These are phyloP conservation scores for Cistogaster globosa DNA, from an alignment of 2,888 invertebrate genomes.

Conservation along the genomic window DNA sequence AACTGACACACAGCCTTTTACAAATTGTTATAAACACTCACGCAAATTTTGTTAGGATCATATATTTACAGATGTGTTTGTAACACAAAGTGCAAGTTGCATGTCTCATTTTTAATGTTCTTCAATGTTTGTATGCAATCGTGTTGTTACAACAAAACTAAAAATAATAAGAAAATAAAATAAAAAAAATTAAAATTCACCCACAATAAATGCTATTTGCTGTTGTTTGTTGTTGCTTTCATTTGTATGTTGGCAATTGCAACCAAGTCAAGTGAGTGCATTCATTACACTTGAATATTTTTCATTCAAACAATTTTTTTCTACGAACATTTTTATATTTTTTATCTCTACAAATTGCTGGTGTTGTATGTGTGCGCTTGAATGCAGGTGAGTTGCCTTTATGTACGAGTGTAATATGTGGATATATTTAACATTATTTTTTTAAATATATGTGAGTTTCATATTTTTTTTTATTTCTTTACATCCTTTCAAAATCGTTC, in stretches of 20 bases:
- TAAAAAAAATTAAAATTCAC: conserved; percentile 40
- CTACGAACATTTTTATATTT: conserved; percentile 21
- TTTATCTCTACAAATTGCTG: conserved; percentile 22
- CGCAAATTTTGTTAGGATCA: neutral
- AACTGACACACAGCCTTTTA: conserved; percentile 40
- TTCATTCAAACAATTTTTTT: conserved; percentile 10
- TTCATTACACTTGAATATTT: conserved; percentile 70
- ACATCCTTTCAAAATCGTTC: conserved; percentile 45
- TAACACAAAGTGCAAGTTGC: conserved; percentile 12
- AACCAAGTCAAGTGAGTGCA: conserved; percentile 69
- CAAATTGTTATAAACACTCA: conserved; percentile 21
- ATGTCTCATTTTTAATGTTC: conserved; percentile 10
- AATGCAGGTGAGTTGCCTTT: conserved; percentile 1
- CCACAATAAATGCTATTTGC: conserved; percentile 66
- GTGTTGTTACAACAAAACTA: conserved; percentile 2
- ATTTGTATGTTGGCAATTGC: conserved; percentile 66
- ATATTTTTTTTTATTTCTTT: conserved; percentile 34
- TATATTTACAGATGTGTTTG: neutral
- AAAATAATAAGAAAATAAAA: neutral
- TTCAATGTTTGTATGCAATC: neutral
- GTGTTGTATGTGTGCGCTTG: conserved; percentile 2
- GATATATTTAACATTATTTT: conserved; percentile 51
- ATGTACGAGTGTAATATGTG: conserved; percentile 30
- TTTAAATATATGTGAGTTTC: conserved; percentile 54
- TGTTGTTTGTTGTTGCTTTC: conserved; percentile 43